phyloP scores from a whole-genome alignment of 2,113 vertebrate genomes.

The Nanorana parkeri region DNA sequence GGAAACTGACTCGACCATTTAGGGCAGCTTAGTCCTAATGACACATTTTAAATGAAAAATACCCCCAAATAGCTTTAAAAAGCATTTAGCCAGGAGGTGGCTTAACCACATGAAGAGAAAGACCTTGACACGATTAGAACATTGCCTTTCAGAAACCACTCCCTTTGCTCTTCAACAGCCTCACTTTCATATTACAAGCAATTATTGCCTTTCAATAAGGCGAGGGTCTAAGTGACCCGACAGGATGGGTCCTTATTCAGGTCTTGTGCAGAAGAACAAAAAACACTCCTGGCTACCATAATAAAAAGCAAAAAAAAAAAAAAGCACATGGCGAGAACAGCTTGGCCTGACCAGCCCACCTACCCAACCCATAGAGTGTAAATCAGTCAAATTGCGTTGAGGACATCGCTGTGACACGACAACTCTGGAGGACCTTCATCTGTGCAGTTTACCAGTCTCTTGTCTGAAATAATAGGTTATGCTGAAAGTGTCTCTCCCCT shows the following conservation, averaged over 20 bases:
- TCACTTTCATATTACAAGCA: background rate
- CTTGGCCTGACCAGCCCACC: background rate
- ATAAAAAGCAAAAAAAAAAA: background rate
- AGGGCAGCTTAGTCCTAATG: background rate
- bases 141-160: background rate
- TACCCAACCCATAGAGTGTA: background rate
- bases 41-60: background rate
- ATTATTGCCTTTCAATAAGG: slow-evolving; percentile 9
- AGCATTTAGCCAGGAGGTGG: background rate
- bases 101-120: background rate
- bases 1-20: background rate
- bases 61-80: background rate
- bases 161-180: too few species aligned
- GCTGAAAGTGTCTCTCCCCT: background rate
- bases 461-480: background rate
- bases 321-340: background rate
- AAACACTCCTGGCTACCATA: background rate
- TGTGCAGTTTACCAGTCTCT: background rate
- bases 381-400: background rate
- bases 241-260: background rate
- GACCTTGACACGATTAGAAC: background rate
- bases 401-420: background rate
- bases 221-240: slow-evolving; percentile 3
- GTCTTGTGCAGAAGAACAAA: background rate
- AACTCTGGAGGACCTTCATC: background rate